Conservation (phyloP, 2,113 vertebrate species). For the Pygoscelis adeliae region DNA sequence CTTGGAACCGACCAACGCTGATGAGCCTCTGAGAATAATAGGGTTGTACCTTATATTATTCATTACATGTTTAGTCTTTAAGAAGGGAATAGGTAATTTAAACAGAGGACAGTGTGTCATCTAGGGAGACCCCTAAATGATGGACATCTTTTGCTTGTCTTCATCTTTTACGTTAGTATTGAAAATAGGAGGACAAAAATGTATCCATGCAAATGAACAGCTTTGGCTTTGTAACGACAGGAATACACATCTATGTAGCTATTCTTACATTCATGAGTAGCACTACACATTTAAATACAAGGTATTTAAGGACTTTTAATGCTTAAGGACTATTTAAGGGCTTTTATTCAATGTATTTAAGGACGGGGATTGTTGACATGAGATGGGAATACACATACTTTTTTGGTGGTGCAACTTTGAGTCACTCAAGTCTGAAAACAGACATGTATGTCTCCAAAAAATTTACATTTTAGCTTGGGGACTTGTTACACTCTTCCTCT, state of each 20-base stretch:
- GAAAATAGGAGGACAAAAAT: background rate
- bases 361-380: background rate
- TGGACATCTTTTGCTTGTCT: background rate
- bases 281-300: background rate
- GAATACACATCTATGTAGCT: background rate
- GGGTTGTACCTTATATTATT: background rate
- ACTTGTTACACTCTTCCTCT: background rate
- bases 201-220: background rate
- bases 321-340: background rate
- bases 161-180: background rate
- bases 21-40: background rate
- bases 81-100: background rate
- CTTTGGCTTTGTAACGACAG: background rate
- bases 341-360: background rate
- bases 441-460: background rate
- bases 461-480: background rate
- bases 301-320: background rate
- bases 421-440: background rate
- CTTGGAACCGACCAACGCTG: fast-evolving
- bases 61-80: background rate
- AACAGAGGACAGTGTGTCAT: background rate
- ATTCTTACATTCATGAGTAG: background rate
- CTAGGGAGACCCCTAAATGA: background rate
- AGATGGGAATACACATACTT: background rate
- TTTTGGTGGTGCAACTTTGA: background rate